Conservation (phyloP, 2,797 vertebrate genomes). For the Syngnathus acus region DNA sequence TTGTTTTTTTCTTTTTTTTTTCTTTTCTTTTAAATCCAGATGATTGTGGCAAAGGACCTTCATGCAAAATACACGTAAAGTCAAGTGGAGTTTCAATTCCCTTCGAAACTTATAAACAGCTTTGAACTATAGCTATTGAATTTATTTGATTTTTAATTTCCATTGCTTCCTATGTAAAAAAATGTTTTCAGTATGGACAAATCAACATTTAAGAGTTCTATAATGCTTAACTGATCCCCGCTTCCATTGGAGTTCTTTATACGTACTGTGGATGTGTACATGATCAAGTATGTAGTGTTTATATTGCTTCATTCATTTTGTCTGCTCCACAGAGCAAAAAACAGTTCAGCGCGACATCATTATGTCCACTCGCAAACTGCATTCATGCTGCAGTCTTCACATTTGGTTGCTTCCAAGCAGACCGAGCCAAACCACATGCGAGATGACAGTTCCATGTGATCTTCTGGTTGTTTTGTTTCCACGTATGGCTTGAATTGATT, state of each 20-base stretch:
- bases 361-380: not conserved
- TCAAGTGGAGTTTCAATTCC: too few relatives aligned
- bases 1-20: too few relatives aligned
- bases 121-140: too few relatives aligned
- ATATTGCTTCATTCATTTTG: not conserved
- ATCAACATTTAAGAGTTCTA: not conserved
- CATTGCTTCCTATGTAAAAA: not conserved
- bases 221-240: not conserved
- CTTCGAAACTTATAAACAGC: too few relatives aligned
- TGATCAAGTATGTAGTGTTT: not conserved
- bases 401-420: slow-evolving; percentile 19
- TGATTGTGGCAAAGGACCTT: too few relatives aligned
- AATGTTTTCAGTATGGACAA: not conserved
- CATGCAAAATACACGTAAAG: too few relatives aligned
- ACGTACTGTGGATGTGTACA: not conserved
- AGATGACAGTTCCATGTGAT: slow-evolving; percentile 34
- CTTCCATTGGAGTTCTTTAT: not conserved
- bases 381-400: slow-evolving; percentile 6
- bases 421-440: slow-evolving; percentile 1
- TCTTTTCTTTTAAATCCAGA: too few relatives aligned
- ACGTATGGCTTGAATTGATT: slow-evolving; percentile 36
- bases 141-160: not conserved
- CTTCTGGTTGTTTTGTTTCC: slow-evolving; percentile 22
- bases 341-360: not conserved
- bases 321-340: not conserved